Evolutionary conservation across 2,888 invertebrate genomes (phyloP), one percentile per base, ranked within the genome.

Genomic region (Andrena hattorfiana): DNA sequence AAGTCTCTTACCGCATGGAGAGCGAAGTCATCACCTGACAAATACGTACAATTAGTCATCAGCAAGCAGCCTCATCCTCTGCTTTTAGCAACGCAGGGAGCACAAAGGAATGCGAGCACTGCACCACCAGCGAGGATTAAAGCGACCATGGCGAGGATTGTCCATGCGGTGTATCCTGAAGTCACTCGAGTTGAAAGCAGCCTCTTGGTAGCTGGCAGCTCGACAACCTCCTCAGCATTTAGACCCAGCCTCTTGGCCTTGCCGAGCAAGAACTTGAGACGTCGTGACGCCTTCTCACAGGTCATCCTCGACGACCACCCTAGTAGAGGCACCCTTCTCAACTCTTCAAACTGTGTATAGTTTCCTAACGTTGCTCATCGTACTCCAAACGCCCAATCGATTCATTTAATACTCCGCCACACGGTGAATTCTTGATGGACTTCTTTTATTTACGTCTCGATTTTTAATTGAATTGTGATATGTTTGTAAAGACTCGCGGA

Each of bases 231-330:
- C 63, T 89, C 89, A 48, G 88, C 84, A 63, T 83, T 89, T 63
- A 92, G 62, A 32, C 92, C 92, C 74, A 91, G 77, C 30, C 91
- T 88, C 75, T 83, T 90, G 48, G 92, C 90, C 81, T 89, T 92
- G 35, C 81, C 71, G 75, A 92, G 87, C 71, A 92, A 77, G 69
- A 84, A 86, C 70, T 88, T 88, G 54, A 92, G 86, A 64, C 92
- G 90, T 49, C 91, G 87, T 20, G 92, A 90, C 59, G 92, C 92
- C 78, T 92, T 92, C 64, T 92, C 92, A 72, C 90, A 92, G 80
- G 92, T 90, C 92, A 90, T 92, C 72, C 73, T 89, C 51, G 59
- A 60, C 20, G 49, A 42, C 51, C 62, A 64, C 49, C 69, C 64
- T 51, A 35, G 26, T 51, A 35, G 26, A 2, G 56, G 28, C 68